Evolutionary conservation across 2,113 vertebrate genomes (phyloP).

Genomic region (Microcebus ravelobensis): DNA sequence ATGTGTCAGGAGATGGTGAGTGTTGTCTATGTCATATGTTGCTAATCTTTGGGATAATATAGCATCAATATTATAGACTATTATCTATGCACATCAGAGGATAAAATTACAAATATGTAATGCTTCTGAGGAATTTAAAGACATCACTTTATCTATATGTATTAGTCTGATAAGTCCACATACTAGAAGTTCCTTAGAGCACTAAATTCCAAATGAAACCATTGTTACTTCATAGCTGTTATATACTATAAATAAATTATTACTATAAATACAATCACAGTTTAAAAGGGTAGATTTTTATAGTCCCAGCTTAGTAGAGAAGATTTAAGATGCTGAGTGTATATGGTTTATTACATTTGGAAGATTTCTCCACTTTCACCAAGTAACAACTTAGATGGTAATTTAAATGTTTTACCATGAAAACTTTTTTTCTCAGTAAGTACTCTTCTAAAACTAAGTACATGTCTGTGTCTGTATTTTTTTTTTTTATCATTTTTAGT

Average conservation of each 20-base stretch:
- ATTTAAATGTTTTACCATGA: conserved; percentile 40
- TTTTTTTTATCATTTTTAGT: conserved; percentile 77
- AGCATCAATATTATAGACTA: not conserved
- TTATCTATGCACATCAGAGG: not conserved
- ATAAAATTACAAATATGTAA: conserved; percentile 1
- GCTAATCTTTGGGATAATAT: not conserved
- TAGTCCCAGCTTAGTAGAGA: not conserved
- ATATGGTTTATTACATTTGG: not conserved
- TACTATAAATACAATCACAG: not conserved
- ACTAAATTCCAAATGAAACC: not conserved
- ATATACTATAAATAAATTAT: not conserved
- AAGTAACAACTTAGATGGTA: conserved; percentile 9
- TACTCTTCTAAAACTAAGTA: conserved; percentile 47
- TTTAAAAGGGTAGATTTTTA: conserved; percentile 1
- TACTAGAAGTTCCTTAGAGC: not conserved
- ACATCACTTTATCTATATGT: not conserved
- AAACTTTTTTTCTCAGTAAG: not conserved
- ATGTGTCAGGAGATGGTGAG: not conserved
- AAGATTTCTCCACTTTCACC: not conserved
- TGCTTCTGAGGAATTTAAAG: conserved; percentile 16
- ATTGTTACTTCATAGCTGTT: not conserved
- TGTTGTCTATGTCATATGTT: not conserved
- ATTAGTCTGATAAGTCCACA: not conserved
- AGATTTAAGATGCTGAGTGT: conserved; percentile 9
- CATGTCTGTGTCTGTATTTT: not conserved